Evolutionary conservation across 1,140 invertebrate species (phyloP).

Genomic region (Apis laboriosa): DNA sequence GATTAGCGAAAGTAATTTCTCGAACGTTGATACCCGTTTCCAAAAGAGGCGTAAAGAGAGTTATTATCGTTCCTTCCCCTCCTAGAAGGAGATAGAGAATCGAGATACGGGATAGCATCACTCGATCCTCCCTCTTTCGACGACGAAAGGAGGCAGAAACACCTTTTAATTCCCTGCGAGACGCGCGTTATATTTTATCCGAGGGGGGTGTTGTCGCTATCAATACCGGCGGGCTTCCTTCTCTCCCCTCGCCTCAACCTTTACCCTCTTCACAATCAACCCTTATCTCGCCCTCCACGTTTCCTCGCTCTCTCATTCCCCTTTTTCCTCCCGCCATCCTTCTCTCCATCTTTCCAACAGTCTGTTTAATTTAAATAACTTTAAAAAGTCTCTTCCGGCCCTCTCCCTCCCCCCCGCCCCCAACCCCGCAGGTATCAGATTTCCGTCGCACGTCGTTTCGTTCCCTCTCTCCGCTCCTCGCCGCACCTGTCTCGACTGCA

Average conservation of each 20-base stretch:
- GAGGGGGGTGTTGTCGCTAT: slow-evolving; percentile 61
- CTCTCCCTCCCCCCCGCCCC: not conserved
- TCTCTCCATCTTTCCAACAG: slow-evolving; percentile 25
- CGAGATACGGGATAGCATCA: slow-evolving; percentile 41
- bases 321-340: not conserved
- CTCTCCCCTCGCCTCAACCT: slow-evolving; percentile 17
- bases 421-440: slow-evolving; percentile 44
- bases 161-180: slow-evolving; percentile 62
- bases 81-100: slow-evolving; percentile 26
- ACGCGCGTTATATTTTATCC: slow-evolving; percentile 67
- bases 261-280: slow-evolving; percentile 59
- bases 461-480: not conserved
- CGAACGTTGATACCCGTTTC: slow-evolving; percentile 15
- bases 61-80: slow-evolving; percentile 50
- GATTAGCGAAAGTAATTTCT: slow-evolving; percentile 28
- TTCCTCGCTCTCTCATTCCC: slow-evolving; percentile 8
- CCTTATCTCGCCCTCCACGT: slow-evolving; percentile 60
- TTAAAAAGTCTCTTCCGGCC: slow-evolving; percentile 59
- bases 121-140: slow-evolving; percentile 27
- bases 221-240: slow-evolving; percentile 56
- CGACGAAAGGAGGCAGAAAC: slow-evolving; percentile 46
- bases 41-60: slow-evolving; percentile 54
- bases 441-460: slow-evolving; percentile 20
- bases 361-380: slow-evolving; percentile 75
- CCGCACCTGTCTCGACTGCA: slow-evolving; percentile 20